Evolutionary conservation across 2,888 invertebrate genomes (phyloP).

Genomic region (Drosophila prostipennis): DNA sequence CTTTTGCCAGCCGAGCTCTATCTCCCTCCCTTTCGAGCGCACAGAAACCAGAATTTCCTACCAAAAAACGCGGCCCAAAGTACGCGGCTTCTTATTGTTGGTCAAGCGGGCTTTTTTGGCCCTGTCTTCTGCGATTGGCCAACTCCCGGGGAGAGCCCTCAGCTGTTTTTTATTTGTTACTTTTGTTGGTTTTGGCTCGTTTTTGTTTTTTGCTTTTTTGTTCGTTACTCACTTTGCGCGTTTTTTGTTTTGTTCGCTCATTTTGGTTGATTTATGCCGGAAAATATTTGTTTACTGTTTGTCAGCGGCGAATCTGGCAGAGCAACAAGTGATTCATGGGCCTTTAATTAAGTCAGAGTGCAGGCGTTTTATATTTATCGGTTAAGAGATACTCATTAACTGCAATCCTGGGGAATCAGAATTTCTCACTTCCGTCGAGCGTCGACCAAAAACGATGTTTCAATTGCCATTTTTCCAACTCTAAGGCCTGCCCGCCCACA

Average conservation of each 20-base stretch:
- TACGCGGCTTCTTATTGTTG: slow-evolving; percentile 61
- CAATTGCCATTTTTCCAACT: slow-evolving; percentile 18
- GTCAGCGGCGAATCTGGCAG: slow-evolving; percentile 28
- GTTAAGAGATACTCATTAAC: slow-evolving; percentile 50
- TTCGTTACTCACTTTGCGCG: slow-evolving; percentile 58
- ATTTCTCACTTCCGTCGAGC: slow-evolving; percentile 2
- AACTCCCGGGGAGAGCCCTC: slow-evolving; percentile 58
- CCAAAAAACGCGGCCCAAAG: slow-evolving; percentile 54
- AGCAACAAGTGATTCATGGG: slow-evolving; percentile 73
- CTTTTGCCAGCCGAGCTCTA: slow-evolving; percentile 52
- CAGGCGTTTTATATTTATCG: slow-evolving; percentile 16
- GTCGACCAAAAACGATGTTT: slow-evolving; percentile 25
- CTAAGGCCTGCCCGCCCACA: slow-evolving; percentile 26
- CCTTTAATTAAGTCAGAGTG: slow-evolving; percentile 58
- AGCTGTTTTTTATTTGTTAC: slow-evolving; percentile 58
- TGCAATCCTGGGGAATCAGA: slow-evolving; percentile 11
- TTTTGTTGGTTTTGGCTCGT: too few species aligned
- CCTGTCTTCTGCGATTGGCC: slow-evolving; percentile 68
- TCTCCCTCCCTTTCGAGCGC: slow-evolving; percentile 26
- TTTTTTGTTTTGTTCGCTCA: slow-evolving; percentile 65
- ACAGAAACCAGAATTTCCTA: slow-evolving; percentile 35
- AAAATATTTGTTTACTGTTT: slow-evolving; percentile 58
- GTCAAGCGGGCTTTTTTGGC: slow-evolving; percentile 65
- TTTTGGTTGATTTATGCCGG: slow-evolving; percentile 69
- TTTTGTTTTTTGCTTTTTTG: slow-evolving; percentile 32